A percentile compares a stretch with the other conserved stretches of the same genome.
These are phyloP conservation scores for Troilus luridus DNA, from an alignment of 2,888 invertebrate species.

Conservation along the genomic window DNA sequence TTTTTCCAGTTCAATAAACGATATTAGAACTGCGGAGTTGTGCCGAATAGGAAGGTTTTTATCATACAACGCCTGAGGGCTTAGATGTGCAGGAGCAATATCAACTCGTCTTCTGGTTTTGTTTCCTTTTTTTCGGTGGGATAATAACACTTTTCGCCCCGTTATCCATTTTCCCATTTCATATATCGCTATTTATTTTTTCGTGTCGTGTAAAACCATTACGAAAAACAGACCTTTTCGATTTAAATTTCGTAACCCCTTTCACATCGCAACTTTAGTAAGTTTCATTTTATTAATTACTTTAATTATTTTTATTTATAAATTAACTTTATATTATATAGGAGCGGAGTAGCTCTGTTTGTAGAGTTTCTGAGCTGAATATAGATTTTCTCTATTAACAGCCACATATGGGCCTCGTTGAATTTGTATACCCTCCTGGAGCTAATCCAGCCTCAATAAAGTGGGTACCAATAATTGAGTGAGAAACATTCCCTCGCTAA, in stretches of 20 bases:
- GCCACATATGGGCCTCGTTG: too few relatives aligned
- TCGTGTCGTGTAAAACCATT: neutral
- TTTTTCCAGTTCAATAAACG: neutral
- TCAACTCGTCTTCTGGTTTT: neutral
- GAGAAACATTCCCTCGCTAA: too few relatives aligned
- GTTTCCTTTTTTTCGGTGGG: neutral
- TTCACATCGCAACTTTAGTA: neutral
- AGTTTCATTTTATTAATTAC: neutral
- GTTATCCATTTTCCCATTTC: neutral
- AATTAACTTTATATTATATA: too few relatives aligned
- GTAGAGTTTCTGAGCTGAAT: too few relatives aligned
- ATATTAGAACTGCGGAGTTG: neutral
- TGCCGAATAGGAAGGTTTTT: neutral
- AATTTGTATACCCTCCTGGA: too few relatives aligned
- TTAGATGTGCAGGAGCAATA: neutral
- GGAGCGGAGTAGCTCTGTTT: too few relatives aligned
- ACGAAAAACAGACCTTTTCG: neutral
- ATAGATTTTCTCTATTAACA: too few relatives aligned
- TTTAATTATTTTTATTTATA: too few relatives aligned
- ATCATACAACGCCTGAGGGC: neutral
- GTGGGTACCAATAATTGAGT: too few relatives aligned
- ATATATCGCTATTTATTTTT: neutral
- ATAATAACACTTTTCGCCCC: conserved; percentile 11
- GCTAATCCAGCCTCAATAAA: too few relatives aligned
- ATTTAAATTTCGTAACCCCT: neutral